These are phyloP conservation scores for Solen grandis DNA, from an alignment of 1,140 invertebrate genomes.

Conservation along the genomic window DNA sequence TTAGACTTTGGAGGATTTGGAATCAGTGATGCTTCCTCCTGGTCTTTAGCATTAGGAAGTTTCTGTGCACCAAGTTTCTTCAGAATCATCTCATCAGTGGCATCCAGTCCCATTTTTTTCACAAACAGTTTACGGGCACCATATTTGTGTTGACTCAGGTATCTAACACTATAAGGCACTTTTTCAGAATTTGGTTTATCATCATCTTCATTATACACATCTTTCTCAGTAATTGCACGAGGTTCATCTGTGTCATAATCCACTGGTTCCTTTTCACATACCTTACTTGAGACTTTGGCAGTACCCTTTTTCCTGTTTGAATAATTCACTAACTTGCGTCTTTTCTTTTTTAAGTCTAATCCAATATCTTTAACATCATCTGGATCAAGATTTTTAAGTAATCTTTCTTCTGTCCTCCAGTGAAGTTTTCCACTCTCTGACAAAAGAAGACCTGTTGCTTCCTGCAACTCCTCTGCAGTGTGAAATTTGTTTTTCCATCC, in stretches of 20 bases:
- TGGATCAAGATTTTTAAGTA: constrained; percentile 65
- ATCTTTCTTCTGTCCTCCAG: constrained; percentile 68
- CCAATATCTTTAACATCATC: constrained; percentile 69
- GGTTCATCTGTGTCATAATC: constrained; percentile 46
- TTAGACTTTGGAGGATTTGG: neutral
- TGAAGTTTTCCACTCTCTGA: constrained; percentile 67
- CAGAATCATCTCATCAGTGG: constrained; percentile 62
- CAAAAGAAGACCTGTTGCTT: constrained; percentile 50
- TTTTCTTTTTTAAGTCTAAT: constrained; percentile 67
- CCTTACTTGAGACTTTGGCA: constrained; percentile 30
- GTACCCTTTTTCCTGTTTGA: constrained; percentile 53
- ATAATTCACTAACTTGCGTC: constrained; percentile 63
- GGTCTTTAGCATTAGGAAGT: neutral
- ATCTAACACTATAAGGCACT: constrained; percentile 43
- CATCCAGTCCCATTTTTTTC: constrained; percentile 58
- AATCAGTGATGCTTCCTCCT: no score
- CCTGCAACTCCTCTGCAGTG: constrained; percentile 47
- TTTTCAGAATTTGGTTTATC: constrained; percentile 37
- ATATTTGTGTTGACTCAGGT: constrained; percentile 51
- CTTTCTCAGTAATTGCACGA: constrained; percentile 24
- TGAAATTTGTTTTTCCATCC: constrained; percentile 73
- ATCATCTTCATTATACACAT: constrained; percentile 52
- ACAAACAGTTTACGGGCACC: constrained; percentile 60
- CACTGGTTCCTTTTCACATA: constrained; percentile 38
- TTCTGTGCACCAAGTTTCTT: constrained; percentile 67